phyloP scores from a whole-genome alignment of 1,140 invertebrate species.

The Thaumetopoea pityocampa region DNA sequence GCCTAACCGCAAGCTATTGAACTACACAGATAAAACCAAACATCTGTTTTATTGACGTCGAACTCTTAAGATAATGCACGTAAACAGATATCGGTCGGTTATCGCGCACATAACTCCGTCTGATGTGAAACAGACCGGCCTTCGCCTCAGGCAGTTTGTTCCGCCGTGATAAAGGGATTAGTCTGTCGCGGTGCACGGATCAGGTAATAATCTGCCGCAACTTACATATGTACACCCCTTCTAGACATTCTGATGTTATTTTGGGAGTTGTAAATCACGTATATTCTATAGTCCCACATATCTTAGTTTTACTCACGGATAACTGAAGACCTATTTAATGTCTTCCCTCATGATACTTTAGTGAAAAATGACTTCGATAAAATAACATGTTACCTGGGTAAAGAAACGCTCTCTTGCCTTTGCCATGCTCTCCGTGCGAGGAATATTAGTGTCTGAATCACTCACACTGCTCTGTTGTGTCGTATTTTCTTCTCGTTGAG shows the following conservation, averaged over 20 bases:
- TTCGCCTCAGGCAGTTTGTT: conserved; percentile 41
- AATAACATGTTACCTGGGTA: conserved; percentile 62
- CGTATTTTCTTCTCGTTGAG: conserved; percentile 19
- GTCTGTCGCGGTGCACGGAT: conserved; percentile 32
- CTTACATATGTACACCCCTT: conserved; percentile 17
- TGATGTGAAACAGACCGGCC: conserved; percentile 52
- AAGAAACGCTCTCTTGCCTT: conserved; percentile 65
- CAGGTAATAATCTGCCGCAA: conserved; percentile 25
- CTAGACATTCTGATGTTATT: too few relatives aligned
- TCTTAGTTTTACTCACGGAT: too few relatives aligned
- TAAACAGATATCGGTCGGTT: conserved; percentile 38
- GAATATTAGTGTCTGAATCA: conserved; percentile 31
- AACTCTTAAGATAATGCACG: conserved; percentile 37
- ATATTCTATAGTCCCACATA: too few relatives aligned
- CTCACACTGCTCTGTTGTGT: conserved; percentile 21
- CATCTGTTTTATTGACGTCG: conserved; percentile 44
- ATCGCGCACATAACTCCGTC: conserved; percentile 37
- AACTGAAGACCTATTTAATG: too few relatives aligned
- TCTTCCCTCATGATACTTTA: too few relatives aligned
- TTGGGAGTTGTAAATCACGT: too few relatives aligned
- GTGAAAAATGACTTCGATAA: conserved; percentile 1
- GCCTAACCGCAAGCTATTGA: conserved; percentile 8
- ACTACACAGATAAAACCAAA: conserved; percentile 24
- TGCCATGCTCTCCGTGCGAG: conserved; percentile 52
- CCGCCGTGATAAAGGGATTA: conserved; percentile 63